Conservation (phyloP, 2,797 vertebrate species). For the Danio choprae region DNA sequence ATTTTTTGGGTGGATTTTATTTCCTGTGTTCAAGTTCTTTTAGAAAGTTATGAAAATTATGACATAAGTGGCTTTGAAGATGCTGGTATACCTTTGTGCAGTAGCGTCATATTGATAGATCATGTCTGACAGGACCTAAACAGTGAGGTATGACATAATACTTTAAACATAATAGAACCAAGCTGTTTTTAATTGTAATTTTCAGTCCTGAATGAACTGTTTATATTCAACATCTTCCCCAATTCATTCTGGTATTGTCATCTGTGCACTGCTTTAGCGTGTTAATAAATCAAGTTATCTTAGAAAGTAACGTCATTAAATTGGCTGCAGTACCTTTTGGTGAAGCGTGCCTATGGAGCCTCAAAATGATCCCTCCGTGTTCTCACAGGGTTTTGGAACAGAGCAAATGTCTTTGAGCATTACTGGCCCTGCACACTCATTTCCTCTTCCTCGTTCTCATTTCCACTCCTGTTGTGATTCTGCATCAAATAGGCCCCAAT, state of each 20-base stretch:
- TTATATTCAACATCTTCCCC: neutral
- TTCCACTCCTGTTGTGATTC: slow-evolving; percentile 41
- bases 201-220: neutral
- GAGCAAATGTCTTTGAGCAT: slow-evolving; percentile 37
- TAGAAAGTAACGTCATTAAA: neutral
- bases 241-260: neutral
- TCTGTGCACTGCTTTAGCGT: neutral
- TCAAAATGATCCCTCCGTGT: neutral
- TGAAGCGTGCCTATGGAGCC: neutral
- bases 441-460: slow-evolving; percentile 55
- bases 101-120: too few species aligned
- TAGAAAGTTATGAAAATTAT: too few species aligned
- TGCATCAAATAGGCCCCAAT: slow-evolving; percentile 27
- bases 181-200: neutral
- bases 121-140: too few species aligned
- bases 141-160: neutral
- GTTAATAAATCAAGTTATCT: neutral
- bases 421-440: slow-evolving; percentile 28
- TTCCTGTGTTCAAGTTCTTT: too few species aligned
- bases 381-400: slow-evolving; percentile 5
- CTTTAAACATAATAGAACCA: neutral
- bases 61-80: too few species aligned
- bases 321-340: slow-evolving; percentile 1
- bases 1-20: neutral
- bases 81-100: too few species aligned